Conservation (phyloP, 1,140 invertebrate genomes). For the Lasioglossum albipes region DNA sequence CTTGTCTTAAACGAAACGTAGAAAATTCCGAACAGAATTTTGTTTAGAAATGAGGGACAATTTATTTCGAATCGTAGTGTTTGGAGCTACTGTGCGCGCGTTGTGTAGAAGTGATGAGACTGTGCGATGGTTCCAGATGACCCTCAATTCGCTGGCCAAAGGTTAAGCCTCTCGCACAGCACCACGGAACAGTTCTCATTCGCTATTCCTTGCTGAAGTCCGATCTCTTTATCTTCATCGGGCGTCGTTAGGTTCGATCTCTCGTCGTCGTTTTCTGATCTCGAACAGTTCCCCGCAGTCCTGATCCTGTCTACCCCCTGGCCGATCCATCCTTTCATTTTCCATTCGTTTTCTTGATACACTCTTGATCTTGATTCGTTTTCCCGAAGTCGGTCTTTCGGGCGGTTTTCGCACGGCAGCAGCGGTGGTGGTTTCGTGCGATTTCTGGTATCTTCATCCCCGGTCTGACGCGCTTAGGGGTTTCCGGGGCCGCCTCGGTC, state of each 20-base stretch:
- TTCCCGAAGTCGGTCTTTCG: conserved; percentile 23
- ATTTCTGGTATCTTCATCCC: conserved; percentile 53
- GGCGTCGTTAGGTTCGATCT: not conserved
- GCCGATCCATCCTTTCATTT: conserved; percentile 16
- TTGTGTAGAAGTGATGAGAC: too few species aligned
- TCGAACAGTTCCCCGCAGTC: not conserved
- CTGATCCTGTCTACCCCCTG: not conserved
- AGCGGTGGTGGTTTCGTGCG: conserved; percentile 32
- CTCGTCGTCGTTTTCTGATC: conserved; percentile 21
- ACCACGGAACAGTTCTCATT: not conserved
- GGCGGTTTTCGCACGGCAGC: conserved; percentile 21
- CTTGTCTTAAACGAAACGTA: too few species aligned
- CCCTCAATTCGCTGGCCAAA: not conserved
- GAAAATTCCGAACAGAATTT: too few species aligned
- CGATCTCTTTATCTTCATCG: conserved; percentile 1
- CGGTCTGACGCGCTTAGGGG: conserved; percentile 13
- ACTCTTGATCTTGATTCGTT: conserved; percentile 27
- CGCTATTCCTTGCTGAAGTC: not conserved
- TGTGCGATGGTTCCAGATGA: too few species aligned
- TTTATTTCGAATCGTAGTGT: too few species aligned
- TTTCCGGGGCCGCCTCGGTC: not conserved
- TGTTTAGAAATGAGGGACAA: too few species aligned
- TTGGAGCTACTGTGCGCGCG: too few species aligned
- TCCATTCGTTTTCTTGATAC: conserved; percentile 6
- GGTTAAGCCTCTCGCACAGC: not conserved